phyloP scores from a whole-genome alignment of 2,113 vertebrate genomes.

The Brachirus orientalis region DNA sequence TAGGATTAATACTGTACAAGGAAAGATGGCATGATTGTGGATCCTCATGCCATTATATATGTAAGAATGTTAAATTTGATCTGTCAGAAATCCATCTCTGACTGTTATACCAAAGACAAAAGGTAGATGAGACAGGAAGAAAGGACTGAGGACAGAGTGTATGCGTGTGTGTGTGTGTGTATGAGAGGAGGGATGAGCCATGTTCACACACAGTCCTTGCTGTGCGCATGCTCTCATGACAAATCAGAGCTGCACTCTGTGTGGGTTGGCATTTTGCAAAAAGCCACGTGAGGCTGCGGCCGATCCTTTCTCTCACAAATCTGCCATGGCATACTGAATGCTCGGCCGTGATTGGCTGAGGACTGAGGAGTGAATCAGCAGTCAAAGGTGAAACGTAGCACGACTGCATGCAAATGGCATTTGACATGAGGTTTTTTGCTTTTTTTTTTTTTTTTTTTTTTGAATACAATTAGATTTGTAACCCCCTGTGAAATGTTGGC shows the following conservation, averaged over 20 bases:
- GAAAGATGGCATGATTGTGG: too few species aligned
- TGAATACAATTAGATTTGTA: not conserved
- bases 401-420: constrained; percentile 7
- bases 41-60: too few species aligned
- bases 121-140: not conserved
- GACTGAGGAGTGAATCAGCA: constrained; percentile 24
- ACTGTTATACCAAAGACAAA: not conserved
- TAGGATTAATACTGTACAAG: too few species aligned
- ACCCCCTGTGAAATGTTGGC: not conserved
- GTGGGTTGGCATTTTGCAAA: constrained; percentile 56
- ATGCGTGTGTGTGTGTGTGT: not conserved
- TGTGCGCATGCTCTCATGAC: constrained; percentile 58
- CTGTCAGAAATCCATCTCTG: not conserved
- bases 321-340: constrained; percentile 29
- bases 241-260: constrained; percentile 42
- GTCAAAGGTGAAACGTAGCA: constrained; percentile 48
- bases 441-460: too few species aligned
- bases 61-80: too few species aligned
- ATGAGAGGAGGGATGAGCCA: constrained; percentile 19
- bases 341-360: constrained; percentile 52
- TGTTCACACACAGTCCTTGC: constrained; percentile 5
- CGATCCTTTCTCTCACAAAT: constrained; percentile 40
- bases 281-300: constrained; percentile 53
- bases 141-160: not conserved
- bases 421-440: too few species aligned